A percentile compares a stretch with the other conserved stretches of the same genome.
Evolutionary conservation across 1,140 invertebrate genomes (phyloP).

Genomic region (Dermatophagoides farinae): DNA sequence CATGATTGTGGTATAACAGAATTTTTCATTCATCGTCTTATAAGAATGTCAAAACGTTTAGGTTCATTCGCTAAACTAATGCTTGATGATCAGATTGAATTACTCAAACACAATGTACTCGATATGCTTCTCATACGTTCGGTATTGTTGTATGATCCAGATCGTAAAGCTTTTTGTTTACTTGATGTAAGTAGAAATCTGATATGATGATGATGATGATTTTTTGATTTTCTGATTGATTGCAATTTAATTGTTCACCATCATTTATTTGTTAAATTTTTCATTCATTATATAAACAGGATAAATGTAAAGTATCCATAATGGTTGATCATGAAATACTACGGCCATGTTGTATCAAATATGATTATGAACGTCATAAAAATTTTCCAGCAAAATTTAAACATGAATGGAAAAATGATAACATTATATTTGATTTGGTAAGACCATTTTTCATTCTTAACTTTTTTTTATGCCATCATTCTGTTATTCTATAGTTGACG

Average conservation of each 20-base stretch:
- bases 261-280: not conserved
- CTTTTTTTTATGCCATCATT: too few species aligned
- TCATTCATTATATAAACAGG: conserved; percentile 41
- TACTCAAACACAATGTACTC: conserved; percentile 65
- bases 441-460: too few species aligned
- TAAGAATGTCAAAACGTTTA: conserved; percentile 78
- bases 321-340: not conserved
- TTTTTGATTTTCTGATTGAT: not conserved
- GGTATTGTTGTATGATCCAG: conserved; percentile 63
- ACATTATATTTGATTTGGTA: conserved; percentile 58
- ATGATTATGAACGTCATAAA: conserved; percentile 40
- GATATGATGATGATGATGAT: too few species aligned
- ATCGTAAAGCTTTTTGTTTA: conserved; percentile 50
- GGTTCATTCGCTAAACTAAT: conserved; percentile 69
- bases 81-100: conserved; percentile 66
- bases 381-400: conserved; percentile 58
- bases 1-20: conserved; percentile 41
- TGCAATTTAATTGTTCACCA: not conserved
- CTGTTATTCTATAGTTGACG: conserved; percentile 32
- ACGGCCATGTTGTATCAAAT: not conserved
- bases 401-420: conserved; percentile 52
- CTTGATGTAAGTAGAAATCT: not conserved
- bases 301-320: conserved; percentile 58
- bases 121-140: conserved; percentile 80
- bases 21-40: conserved; percentile 61